Base-by-base conservation (phyloP, 2,797 vertebrate genomes). In the Melopsittacus undulatus region DNA sequence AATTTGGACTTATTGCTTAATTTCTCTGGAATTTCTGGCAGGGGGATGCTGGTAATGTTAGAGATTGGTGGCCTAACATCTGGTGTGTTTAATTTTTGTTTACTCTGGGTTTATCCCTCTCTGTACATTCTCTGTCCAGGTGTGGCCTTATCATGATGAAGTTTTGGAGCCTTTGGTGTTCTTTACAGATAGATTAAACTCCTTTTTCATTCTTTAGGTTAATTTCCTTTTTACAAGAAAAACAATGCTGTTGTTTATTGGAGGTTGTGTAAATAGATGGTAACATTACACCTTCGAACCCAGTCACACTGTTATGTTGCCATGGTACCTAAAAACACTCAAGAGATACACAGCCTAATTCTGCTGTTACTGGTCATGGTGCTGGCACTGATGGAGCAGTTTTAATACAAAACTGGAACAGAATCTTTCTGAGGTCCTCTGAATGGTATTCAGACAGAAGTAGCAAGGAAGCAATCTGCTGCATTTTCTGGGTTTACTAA, bases 101-200 rank as follows among this genome's bases (percentile, higher is more conserved):
- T 76, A 10, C 15, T 79, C 22, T 54, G 79, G 64, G 63, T 93
- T 84, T 79, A 51, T 40, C 8, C 8, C 34, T 82, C 46, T 87
- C 24, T 49, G 46, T 62, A 36, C 10, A 2, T 73, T 83, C 42
- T 64, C 34, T 8, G 2, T 52, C 52, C 30, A 78, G 59, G 62
- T n/a, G 20, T 2, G 0, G 26, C 45, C 27, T 77, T 20, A 20
- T 29, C 5, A 13, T 17, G 40, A 76, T 0, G 1, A 59, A 63
- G 32, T 80, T 91, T 83, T 43, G 38, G 46, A 80, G 19, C 13
- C 11, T 73, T 72, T 56, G 26, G 27, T 67, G 26, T 68, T 83
- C 66, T 86, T 81, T 56, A 83, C 34, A 85, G 45, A 13, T n/a
- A 83, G 42, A 62, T 87, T 85, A 92, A 89, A 59, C 3, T 5